These are phyloP conservation scores for Pagrus major DNA, from an alignment of 2,113 vertebrate genomes.

Conservation along the genomic window DNA sequence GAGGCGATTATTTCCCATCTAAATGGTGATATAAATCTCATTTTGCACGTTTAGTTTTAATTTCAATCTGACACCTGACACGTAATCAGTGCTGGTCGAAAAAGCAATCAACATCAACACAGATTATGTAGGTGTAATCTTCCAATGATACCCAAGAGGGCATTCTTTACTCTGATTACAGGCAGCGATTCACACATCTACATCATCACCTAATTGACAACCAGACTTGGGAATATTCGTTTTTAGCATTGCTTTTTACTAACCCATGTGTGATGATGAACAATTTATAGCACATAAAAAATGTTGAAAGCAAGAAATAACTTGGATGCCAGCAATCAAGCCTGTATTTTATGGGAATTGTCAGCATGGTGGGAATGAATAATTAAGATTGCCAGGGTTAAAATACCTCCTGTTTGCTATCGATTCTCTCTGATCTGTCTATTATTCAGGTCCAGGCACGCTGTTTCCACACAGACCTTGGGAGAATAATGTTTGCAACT, in stretches of 20 bases:
- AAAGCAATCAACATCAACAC: slow-evolving; percentile 37
- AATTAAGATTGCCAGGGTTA: slow-evolving; percentile 36
- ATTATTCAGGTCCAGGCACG: slow-evolving; percentile 6
- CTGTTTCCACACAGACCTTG: slow-evolving; percentile 9
- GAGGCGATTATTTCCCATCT: not conserved
- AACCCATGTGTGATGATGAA: not conserved
- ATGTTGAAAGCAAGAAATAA: not conserved
- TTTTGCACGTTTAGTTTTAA: slow-evolving; percentile 14
- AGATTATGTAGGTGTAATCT: slow-evolving; percentile 43
- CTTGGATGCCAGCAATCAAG: slow-evolving; percentile 14
- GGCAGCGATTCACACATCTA: slow-evolving; percentile 19
- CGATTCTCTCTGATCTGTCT: slow-evolving; percentile 34
- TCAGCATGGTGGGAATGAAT: slow-evolving; percentile 44
- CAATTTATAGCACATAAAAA: slow-evolving; percentile 3
- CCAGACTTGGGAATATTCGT: not conserved
- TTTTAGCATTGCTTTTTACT: slow-evolving; percentile 7
- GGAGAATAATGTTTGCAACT: slow-evolving; percentile 10
- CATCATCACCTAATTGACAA: slow-evolving; percentile 9
- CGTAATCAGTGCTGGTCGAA: slow-evolving; percentile 28
- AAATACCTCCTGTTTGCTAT: slow-evolving; percentile 31
- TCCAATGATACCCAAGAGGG: slow-evolving; percentile 44
- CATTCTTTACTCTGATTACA: slow-evolving; percentile 50
- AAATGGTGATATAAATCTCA: not conserved
- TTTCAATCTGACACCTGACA: slow-evolving; percentile 23
- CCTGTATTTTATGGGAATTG: slow-evolving; percentile 26